Base-by-base conservation (phyloP, 37 sponge, comb jelly and placozoan species). In the Agelas oroides region DNA sequence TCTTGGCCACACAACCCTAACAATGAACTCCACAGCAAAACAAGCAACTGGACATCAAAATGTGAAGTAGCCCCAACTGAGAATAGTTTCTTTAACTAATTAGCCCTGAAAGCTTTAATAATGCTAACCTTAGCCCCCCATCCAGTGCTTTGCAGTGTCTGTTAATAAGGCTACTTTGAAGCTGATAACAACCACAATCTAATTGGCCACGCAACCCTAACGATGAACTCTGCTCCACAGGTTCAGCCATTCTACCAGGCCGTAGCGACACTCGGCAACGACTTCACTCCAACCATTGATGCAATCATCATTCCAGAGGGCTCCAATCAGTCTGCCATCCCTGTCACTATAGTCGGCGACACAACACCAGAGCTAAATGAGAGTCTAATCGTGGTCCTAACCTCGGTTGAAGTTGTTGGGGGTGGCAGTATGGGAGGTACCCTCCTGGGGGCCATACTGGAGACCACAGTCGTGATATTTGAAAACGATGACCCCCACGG, bases 401-500 rank as follows among this genome's bases (percentile, higher is more conserved):
- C 34, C 37, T 30, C 71, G 1, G 96, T 95, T 16, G 53, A 82
- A 75, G 76, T 88, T 18, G 33, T 37, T 21, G 34, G 68, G 27
- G 80, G 69, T 1, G 60, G 8, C 21, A 27, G 28, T 8, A 1
- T 5, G 15, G 35, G 59, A 23, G 59, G 18, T 21, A 19, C 82
- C 18, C 31, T 21, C 3, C 52, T 95, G 14, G 96, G 92, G 12
- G 41, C 53, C 59, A 55, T 73, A 24, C 65, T 70, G 18, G 32
- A 46, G 40, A 53, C 88, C 28, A 70, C 35, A 19, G 77, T 92
- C 20, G 63, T 65, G 37, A 94, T 96, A 24, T 38, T 83, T 19
- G 82, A 81, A 39, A 92, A 92, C 70, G 96, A 95, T 70, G 92
- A 88, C 80, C 87, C 96, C 23, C 69, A 75, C 27, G 96, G 96